A percentile compares a stretch with the other conserved stretches of the same genome.
These are phyloP conservation scores for Habropoda laboriosa DNA, from an alignment of 1,140 invertebrate genomes.

Conservation along the genomic window DNA sequence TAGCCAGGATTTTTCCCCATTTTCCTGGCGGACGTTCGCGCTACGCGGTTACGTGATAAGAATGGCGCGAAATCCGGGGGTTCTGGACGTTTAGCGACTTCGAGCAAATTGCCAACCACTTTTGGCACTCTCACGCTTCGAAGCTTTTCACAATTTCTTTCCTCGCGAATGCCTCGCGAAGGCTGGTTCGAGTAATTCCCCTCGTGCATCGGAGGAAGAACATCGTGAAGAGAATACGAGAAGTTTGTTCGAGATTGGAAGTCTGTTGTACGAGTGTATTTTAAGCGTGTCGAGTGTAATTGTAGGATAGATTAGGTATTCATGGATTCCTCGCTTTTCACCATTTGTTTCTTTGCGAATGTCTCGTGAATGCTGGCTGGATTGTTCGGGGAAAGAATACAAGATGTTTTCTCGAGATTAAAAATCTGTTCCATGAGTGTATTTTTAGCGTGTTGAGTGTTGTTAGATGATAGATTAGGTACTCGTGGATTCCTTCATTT, in stretches of 20 bases:
- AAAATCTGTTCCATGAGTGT: too few relatives aligned
- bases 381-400: background rate
- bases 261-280: background rate
- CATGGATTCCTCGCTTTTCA: background rate
- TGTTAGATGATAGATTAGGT: too few relatives aligned
- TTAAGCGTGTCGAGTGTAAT: background rate
- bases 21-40: conserved; percentile 6
- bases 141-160: background rate
- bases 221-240: background rate
- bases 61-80: background rate
- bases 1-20: conserved; percentile 10
- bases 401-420: too few relatives aligned
- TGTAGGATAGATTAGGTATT: background rate
- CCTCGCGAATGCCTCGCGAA: background rate
- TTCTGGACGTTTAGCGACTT: background rate
- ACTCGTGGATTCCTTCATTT: too few relatives aligned
- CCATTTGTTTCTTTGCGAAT: background rate
- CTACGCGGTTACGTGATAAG: conserved; percentile 13
- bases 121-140: background rate
- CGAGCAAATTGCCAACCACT: background rate
- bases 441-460: too few relatives aligned
- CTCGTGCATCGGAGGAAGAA: background rate
- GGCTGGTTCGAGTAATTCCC: background rate
- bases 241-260: background rate
- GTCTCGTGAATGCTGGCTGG: background rate